phyloP scores from a whole-genome alignment of 2,113 vertebrate genomes.

The Aldabrachelys gigantea region DNA sequence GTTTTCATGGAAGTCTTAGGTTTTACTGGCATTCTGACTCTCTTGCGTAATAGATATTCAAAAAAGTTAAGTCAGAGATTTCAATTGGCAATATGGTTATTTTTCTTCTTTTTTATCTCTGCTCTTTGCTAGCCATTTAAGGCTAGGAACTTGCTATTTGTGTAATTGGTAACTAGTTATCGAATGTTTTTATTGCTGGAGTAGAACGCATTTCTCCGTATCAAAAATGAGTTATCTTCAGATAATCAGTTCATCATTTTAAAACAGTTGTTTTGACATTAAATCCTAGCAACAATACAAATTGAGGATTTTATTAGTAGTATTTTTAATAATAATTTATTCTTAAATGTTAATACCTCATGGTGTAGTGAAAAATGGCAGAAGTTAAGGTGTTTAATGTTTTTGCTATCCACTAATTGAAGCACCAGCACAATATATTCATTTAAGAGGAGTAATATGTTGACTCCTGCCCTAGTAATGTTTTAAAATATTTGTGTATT shows the following conservation, averaged over 20 bases:
- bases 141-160: background rate
- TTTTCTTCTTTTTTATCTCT: conserved; percentile 29
- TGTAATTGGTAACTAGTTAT: conserved; percentile 15
- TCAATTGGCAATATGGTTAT: conserved; percentile 6
- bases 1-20: background rate
- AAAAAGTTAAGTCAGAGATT: background rate
- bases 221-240: conserved; percentile 34
- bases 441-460: background rate
- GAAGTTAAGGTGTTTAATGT: background rate
- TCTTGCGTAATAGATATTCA: background rate
- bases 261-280: background rate
- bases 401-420: background rate
- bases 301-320: background rate
- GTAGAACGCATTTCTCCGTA: background rate
- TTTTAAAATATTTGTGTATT: background rate
- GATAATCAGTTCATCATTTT: conserved; percentile 19
- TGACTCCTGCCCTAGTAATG: background rate
- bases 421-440: background rate
- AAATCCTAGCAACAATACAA: conserved; percentile 2
- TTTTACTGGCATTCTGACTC: conserved; percentile 9
- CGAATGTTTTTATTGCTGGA: conserved; percentile 40
- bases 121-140: background rate
- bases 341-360: background rate
- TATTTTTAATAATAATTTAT: background rate
- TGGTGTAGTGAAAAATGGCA: rapidly evolving